phyloP scores from a whole-genome alignment of 2,797 vertebrate species.

The Aselliscus stoliczkanus region DNA sequence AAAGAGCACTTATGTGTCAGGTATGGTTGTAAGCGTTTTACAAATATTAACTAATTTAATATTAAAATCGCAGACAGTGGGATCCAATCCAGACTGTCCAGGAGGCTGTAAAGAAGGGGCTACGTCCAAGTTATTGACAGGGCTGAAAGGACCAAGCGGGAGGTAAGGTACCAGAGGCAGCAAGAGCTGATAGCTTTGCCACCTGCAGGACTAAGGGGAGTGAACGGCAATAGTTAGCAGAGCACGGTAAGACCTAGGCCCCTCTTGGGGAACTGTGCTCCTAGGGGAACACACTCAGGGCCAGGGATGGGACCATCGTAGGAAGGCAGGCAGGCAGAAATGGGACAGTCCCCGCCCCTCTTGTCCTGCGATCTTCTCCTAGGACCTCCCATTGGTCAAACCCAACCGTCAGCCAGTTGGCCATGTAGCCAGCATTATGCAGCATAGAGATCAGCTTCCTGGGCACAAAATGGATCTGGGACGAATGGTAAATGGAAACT shows the following conservation, averaged over 20 bases:
- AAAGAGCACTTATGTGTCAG: neutral
- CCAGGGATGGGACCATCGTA: neutral
- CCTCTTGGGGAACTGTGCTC: neutral
- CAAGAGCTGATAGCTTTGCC: neutral
- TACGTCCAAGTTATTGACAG: neutral
- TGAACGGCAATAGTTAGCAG: neutral
- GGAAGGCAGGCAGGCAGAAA: neutral
- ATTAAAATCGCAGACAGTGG: neutral
- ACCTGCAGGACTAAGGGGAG: rapidly evolving
- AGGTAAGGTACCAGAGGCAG: neutral
- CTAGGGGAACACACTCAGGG: neutral
- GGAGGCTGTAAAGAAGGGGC: neutral
- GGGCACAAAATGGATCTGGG: neutral
- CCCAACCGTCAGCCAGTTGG: neutral
- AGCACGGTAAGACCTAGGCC: rapidly evolving
- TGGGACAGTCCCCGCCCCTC: neutral
- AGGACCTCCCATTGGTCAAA: neutral
- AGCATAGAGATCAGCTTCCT: neutral
- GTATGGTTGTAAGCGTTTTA: neutral
- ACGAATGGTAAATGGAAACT: neutral
- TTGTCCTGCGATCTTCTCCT: neutral
- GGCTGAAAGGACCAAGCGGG: neutral
- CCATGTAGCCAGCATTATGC: neutral
- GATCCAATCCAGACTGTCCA: neutral
- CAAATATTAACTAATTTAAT: neutral